Percentiles rank a stretch among this genome's conserved stretches.
These are phyloP conservation scores for Diorhabda sublineata DNA, from an alignment of 1,140 invertebrate species.

Conservation along the genomic window DNA sequence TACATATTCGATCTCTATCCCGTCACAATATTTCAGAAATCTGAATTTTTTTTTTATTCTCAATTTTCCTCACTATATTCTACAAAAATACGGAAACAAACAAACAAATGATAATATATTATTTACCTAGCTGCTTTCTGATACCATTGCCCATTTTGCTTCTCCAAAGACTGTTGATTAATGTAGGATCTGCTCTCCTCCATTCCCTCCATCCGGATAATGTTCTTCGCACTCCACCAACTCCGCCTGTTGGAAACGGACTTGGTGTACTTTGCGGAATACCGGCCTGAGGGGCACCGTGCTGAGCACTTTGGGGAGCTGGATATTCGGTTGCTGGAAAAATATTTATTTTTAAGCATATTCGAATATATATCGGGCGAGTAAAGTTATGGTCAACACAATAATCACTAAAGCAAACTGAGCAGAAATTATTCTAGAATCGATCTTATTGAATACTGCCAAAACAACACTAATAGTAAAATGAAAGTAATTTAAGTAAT, in stretches of 20 bases:
- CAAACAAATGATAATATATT: background rate
- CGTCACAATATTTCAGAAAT: too few relatives aligned
- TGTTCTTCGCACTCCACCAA: conserved; percentile 42
- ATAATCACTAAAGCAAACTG: too few relatives aligned
- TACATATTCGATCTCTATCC: too few relatives aligned
- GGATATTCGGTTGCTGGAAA: conserved; percentile 12
- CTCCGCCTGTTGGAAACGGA: conserved; percentile 37
- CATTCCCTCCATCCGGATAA: conserved; percentile 59
- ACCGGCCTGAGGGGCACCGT: conserved; percentile 28
- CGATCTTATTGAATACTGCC: too few relatives aligned
- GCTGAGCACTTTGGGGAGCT: conserved; percentile 14
- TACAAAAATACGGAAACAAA: background rate
- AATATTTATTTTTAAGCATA: background rate
- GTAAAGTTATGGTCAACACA: too few relatives aligned
- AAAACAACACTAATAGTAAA: too few relatives aligned
- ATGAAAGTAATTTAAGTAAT: too few relatives aligned
- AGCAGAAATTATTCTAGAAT: too few relatives aligned
- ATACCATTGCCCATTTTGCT: conserved; percentile 65
- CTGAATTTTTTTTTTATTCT: too few relatives aligned
- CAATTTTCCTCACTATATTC: too few relatives aligned
- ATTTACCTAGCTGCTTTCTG: conserved; percentile 59
- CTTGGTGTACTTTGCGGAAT: conserved; percentile 40
- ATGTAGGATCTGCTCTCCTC: conserved; percentile 61
- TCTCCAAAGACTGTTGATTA: conserved; percentile 64
- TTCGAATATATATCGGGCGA: too few relatives aligned